phyloP scores from a whole-genome alignment of 2,888 invertebrate genomes.

The Apomyelois bistriatella region DNA sequence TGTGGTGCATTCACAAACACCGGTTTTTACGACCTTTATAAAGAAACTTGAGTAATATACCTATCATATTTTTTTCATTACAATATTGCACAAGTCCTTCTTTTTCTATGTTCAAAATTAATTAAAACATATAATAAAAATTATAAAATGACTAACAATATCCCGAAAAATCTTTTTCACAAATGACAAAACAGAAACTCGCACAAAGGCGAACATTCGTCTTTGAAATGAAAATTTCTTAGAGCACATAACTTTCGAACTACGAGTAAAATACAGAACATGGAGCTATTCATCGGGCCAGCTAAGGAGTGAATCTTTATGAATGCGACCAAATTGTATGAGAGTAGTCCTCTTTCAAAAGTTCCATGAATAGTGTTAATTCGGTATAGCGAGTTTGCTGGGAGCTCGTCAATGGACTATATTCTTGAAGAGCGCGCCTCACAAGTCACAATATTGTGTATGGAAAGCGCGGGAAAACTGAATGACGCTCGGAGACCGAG shows the following conservation, averaged over 20 bases:
- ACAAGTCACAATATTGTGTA: constrained; percentile 73
- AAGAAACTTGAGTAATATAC: too few relatives aligned
- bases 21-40: too few relatives aligned
- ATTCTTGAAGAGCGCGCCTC: constrained; percentile 66
- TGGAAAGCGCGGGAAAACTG: constrained; percentile 75
- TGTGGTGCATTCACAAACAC: too few relatives aligned
- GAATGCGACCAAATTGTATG: constrained; percentile 80
- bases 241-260: constrained; percentile 25
- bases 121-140: neutral
- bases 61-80: too few relatives aligned
- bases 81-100: too few relatives aligned
- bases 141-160: constrained; percentile 13
- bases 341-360: constrained; percentile 79
- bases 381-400: constrained; percentile 78
- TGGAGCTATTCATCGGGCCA: constrained; percentile 69
- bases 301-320: constrained; percentile 78
- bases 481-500: constrained; percentile 50
- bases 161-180: neutral
- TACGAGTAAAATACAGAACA: constrained; percentile 62
- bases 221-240: constrained; percentile 22
- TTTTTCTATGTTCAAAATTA: too few relatives aligned
- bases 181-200: neutral
- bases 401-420: constrained; percentile 76
- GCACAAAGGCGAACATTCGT: constrained; percentile 8
- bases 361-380: constrained; percentile 79